Conservation (phyloP, 2,888 invertebrate genomes). For the Heliconius ismenius region DNA sequence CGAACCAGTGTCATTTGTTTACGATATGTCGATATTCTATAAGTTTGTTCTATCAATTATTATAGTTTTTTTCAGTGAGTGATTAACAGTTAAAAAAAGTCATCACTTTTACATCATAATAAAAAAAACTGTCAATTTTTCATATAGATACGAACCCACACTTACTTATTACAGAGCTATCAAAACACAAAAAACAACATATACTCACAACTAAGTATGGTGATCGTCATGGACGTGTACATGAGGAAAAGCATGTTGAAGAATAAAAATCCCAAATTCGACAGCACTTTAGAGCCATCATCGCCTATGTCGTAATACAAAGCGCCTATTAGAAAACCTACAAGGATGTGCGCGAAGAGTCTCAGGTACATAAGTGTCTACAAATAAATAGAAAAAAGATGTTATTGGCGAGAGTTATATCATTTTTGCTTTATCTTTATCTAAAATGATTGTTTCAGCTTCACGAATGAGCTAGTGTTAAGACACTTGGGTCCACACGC, state of each 20-base stretch:
- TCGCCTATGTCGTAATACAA: constrained; percentile 97
- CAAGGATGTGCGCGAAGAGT: constrained; percentile 95
- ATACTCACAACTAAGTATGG: constrained; percentile 96
- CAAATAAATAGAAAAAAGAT: neutral
- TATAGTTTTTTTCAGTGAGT: no score
- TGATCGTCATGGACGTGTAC: constrained; percentile 99
- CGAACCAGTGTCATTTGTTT: neutral
- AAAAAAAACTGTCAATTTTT: neutral
- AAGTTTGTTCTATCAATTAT: no score
- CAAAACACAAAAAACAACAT: neutral
- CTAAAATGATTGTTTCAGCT: neutral
- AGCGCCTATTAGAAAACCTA: constrained; percentile 96
- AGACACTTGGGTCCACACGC: neutral
- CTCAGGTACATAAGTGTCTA: constrained; percentile 98
- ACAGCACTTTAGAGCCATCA: constrained; percentile 96
- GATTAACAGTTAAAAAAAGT: neutral
- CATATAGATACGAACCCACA: neutral
- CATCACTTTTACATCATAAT: no score
- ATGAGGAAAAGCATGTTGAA: constrained; percentile 99
- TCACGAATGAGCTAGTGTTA: neutral
- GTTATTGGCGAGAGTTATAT: no score
- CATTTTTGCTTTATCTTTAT: neutral
- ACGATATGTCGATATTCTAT: neutral
- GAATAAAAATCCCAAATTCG: constrained; percentile 97
- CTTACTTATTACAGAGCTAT: neutral